phyloP scores from a whole-genome alignment of 2,888 invertebrate species.

The Drosophila histrio region DNA sequence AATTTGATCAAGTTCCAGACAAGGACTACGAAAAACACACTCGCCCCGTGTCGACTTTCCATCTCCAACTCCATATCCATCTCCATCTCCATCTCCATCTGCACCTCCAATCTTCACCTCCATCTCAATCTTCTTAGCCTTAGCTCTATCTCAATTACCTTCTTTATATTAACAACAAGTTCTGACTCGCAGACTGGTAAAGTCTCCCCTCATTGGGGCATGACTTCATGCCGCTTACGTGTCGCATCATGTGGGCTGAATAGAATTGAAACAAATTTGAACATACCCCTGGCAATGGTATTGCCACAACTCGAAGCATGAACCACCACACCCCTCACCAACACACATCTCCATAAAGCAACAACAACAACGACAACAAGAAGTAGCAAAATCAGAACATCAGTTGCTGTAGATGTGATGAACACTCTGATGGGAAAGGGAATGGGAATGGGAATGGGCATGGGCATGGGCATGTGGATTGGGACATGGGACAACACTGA shows the following conservation, averaged over 20 bases:
- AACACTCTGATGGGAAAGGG: conserved; percentile 24
- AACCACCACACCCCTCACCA: conserved; percentile 4
- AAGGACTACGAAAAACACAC: conserved; percentile 9
- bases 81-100: not conserved
- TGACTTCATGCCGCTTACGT: conserved; percentile 79
- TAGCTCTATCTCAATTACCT: conserved; percentile 72
- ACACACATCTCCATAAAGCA: conserved; percentile 64
- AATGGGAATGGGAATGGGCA: not conserved
- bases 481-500: not conserved
- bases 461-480: not conserved
- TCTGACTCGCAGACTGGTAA: conserved; percentile 27
- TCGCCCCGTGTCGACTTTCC: no score
- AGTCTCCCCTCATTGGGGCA: conserved; percentile 26
- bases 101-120: not conserved
- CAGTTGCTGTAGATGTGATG: conserved; percentile 52
- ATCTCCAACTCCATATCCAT: not conserved
- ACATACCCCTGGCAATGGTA: conserved; percentile 49
- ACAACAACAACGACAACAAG: conserved; percentile 26
- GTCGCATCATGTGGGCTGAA: conserved; percentile 54
- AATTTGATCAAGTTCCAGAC: conserved; percentile 73
- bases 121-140: conserved; percentile 21
- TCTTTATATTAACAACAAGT: conserved; percentile 64
- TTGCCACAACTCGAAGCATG: conserved; percentile 19
- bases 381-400: conserved; percentile 51
- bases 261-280: conserved; percentile 78